Conservation (phyloP, 2,797 vertebrate species). For the Acrocephalus scirpaceus region DNA sequence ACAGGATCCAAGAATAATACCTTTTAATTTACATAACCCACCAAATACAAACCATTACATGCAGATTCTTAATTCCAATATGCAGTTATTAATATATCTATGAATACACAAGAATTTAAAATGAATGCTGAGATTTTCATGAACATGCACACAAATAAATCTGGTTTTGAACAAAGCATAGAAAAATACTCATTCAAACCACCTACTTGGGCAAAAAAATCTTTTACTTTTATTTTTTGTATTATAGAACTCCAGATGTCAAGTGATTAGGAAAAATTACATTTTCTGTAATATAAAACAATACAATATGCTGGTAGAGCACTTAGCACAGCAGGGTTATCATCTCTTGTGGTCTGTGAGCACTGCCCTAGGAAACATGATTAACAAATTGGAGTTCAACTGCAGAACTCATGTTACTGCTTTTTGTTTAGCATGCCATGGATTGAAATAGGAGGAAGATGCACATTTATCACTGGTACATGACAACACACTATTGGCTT, state of each 20-base stretch:
- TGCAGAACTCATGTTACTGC: neutral
- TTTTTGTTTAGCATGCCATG: neutral
- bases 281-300: neutral
- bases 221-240: neutral
- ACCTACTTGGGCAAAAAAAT: neutral
- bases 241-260: neutral
- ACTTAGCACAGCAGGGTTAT: neutral
- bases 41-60: neutral
- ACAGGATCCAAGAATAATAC: neutral
- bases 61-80: neutral
- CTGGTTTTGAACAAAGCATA: neutral
- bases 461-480: neutral
- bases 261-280: neutral
- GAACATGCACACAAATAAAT: fast-evolving
- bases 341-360: neutral
- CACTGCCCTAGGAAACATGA: neutral
- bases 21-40: neutral
- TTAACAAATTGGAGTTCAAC: neutral
- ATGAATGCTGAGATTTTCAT: neutral
- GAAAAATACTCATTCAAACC: neutral
- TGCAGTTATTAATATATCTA: neutral
- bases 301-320: neutral
- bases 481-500: neutral
- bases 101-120: neutral
- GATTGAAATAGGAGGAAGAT: neutral